Conservation (phyloP, 2,113 vertebrate genomes). For the Sterrhoptilus dennistouni region DNA sequence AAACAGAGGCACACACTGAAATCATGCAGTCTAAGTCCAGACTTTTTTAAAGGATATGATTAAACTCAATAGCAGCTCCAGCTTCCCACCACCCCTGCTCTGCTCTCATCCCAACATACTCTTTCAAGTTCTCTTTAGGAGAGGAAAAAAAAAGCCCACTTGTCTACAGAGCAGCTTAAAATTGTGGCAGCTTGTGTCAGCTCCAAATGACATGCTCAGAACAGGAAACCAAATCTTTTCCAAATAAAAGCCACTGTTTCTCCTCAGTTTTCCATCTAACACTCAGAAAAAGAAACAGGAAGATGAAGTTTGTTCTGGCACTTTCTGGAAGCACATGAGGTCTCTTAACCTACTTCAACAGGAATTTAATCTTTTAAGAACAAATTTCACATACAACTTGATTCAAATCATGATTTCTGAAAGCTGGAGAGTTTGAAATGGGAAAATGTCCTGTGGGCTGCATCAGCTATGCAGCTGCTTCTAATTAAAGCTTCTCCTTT, state of each 20-base stretch:
- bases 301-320: constrained; percentile 56
- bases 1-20: constrained; percentile 17
- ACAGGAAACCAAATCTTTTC: constrained; percentile 71
- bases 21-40: not conserved
- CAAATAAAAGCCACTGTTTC: constrained; percentile 71
- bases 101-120: constrained; percentile 44
- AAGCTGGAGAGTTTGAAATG: constrained; percentile 69
- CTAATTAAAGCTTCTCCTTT: constrained; percentile 82
- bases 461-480: constrained; percentile 76
- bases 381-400: constrained; percentile 58
- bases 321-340: constrained; percentile 44
- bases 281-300: constrained; percentile 58
- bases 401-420: constrained; percentile 62
- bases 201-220: constrained; percentile 67
- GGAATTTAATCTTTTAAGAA: constrained; percentile 67
- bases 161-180: constrained; percentile 61
- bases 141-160: constrained; percentile 40
- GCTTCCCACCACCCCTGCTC: constrained; percentile 23
- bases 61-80: constrained; percentile 21
- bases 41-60: constrained; percentile 28
- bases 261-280: constrained; percentile 48
- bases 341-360: constrained; percentile 36
- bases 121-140: constrained; percentile 52
- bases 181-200: constrained; percentile 63
- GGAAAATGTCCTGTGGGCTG: constrained; percentile 77